Evolutionary conservation across 2,113 vertebrate species (phyloP), one percentile per base, ranked within the genome.

Genomic region (Conger conger): DNA sequence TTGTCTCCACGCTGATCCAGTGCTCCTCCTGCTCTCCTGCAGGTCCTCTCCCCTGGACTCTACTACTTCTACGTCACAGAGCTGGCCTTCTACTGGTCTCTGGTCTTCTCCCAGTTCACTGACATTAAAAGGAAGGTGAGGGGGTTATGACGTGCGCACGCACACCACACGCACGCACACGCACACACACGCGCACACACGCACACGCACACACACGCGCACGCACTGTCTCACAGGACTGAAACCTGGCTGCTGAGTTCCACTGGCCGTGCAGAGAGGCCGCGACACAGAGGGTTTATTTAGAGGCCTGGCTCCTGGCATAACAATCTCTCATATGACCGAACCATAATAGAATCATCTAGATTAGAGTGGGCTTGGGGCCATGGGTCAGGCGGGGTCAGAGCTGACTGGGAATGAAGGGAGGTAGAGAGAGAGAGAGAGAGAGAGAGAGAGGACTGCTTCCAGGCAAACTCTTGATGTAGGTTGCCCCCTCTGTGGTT

Each of bases 71-170:
- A 99, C 80, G 92, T 97, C 87, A 93, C 93, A 87, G 95, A 99
- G 88, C 93, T 99, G 95, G 96, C 97, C 77, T 98, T 99, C 94
- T 99, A 99, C 91, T 98, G 97, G 97, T 98, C 98, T 77, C 96
- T 99, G 42, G 96, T 99, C 96, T 99, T 98, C 93, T 99, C 98
- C 86, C 98, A 99, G 94, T 99, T 99, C 95, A 99, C 89, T 86
- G 98, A 99, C 93, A 98, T 99, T 92, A 97, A 97, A 92, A 94
- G 98, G 89, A 99, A 99, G 98, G 98, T 99, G 91, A 97, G 97
- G 33, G 35, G 6, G 53, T 27, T 15, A 79, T 3, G 1, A 68
- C 17, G 11, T 16, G 6, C 35, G 20, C 50, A 35, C 45, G 35
- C 15, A 3, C 17, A 63, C 36, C 36, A 50, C 45, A 50, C 45